phyloP scores from a whole-genome alignment of 2,797 vertebrate genomes.

The Rhyacichthys aspro region DNA sequence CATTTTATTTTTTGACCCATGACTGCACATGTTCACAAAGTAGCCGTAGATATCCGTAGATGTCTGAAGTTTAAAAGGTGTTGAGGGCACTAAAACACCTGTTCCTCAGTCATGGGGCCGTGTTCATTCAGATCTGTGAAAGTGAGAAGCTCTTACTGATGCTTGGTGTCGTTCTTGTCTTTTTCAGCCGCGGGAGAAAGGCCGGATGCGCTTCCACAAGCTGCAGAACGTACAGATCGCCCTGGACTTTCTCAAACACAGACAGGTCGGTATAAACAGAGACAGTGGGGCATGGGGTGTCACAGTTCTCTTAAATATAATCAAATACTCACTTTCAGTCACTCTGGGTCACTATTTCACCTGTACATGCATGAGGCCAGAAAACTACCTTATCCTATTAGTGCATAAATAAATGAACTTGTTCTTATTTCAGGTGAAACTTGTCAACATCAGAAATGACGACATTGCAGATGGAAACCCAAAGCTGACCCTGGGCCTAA shows the following conservation, averaged over 20 bases:
- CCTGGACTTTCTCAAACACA: slow-evolving; percentile 93
- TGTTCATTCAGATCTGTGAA: background rate
- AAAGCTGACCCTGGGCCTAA: slow-evolving; percentile 94
- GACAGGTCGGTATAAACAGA: slow-evolving; percentile 82
- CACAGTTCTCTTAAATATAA: no score
- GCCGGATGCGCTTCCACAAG: slow-evolving; percentile 97
- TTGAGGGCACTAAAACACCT: slow-evolving; percentile 25
- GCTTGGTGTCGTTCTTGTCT: slow-evolving; percentile 18
- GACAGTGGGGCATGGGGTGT: background rate
- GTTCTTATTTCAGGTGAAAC: slow-evolving; percentile 84
- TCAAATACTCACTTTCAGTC: no score
- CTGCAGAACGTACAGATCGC: slow-evolving; percentile 98
- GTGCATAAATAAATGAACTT: no score
- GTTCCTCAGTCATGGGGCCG: slow-evolving; percentile 41
- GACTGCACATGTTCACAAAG: slow-evolving; percentile 26
- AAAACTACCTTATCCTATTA: no score
- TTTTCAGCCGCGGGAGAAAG: slow-evolving; percentile 86
- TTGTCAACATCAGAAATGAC: slow-evolving; percentile 97
- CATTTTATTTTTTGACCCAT: slow-evolving; percentile 28
- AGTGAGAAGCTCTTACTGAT: slow-evolving; percentile 21
- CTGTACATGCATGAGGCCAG: no score
- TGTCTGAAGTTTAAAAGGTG: slow-evolving; percentile 12
- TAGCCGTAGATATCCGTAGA: slow-evolving; percentile 11
- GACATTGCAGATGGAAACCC: slow-evolving; percentile 97
- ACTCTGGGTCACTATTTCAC: no score